Evolutionary conservation across 2,113 vertebrate genomes (phyloP).

Genomic region (Chaetops frenatus): DNA sequence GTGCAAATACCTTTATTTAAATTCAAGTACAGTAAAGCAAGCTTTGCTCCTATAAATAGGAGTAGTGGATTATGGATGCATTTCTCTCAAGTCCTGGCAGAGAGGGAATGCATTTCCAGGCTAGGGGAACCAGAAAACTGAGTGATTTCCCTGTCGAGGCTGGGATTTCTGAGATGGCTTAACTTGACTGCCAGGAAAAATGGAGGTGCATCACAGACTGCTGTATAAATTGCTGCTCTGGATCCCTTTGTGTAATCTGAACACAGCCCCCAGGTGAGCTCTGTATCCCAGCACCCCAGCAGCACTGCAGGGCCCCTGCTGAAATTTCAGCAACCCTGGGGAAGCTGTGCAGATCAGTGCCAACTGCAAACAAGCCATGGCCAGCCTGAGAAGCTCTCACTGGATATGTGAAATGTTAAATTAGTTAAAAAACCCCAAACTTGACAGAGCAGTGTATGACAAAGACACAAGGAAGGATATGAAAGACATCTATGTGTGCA

Average conservation of each 20-base stretch:
- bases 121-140: not conserved
- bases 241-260: not conserved
- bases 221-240: not conserved
- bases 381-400: not conserved
- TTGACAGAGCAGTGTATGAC: not conserved
- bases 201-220: not conserved
- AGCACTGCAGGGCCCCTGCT: not conserved
- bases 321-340: accelerated
- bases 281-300: not conserved
- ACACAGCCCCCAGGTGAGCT: not conserved
- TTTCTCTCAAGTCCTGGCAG: not conserved
- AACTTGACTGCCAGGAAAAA: not conserved
- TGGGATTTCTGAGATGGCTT: not conserved
- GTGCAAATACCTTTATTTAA: conserved; percentile 41
- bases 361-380: not conserved
- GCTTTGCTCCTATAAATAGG: conserved; percentile 10
- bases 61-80: not conserved
- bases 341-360: not conserved
- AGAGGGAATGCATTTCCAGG: not conserved
- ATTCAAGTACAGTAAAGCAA: conserved; percentile 26
- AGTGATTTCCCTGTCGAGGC: not conserved
- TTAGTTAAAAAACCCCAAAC: not conserved
- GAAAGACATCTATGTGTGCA: accelerated
- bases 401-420: not conserved
- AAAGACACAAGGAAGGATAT: not conserved